Evolutionary conservation across 35 echinoderm and acorn worm genomes (phyloP), one percentile per base, ranked within the genome.

Genomic region (Apostichopus californicus): DNA sequence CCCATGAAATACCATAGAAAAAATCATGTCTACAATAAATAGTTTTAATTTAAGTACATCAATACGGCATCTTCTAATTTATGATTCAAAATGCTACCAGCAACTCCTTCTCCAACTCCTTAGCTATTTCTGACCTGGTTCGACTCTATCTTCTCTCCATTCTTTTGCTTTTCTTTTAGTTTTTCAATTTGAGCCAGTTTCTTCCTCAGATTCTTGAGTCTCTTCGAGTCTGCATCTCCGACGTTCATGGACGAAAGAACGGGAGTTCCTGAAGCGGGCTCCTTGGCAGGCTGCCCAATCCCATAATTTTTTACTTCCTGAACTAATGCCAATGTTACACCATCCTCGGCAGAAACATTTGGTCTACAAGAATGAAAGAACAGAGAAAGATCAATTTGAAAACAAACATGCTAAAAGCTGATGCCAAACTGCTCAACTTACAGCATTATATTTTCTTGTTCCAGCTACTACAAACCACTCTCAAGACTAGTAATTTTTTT

Each of bases 161-260:
- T 93, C 23, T 92, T 92, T 66, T 89, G 92, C 66, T 79, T 92
- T 54, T 94, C 92, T 89, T 96, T 96, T 8, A 96, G 90, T 6
- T 59, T 78, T 78, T 96, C 90, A 83, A 96, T 96, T 77, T 96
- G 95, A 12, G 85, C 83, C 5, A 96, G 82, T 85, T 96, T 96
- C 78, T 96, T 96, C 73, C 79, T 87, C 57, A 96, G 59, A 55
- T 71, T 94, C 66, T 94, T 96, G 14, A 94, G 46, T 90, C 88
- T 94, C 78, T 94, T 96, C 3, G 94, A 65, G 25, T 96, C 95
- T 59, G 72, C 66, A 54, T 86, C 94, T n/a, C 68, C 86, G 63
- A 55, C 9, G 55, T 8, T 14, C 13, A 78, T 71, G n/a, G 28
- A 65, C 6, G 56, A 55, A 61, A 72, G 56, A 58, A 26, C 5